Conservation (phyloP, 2,113 vertebrate species). For the Myodes glareolus region DNA sequence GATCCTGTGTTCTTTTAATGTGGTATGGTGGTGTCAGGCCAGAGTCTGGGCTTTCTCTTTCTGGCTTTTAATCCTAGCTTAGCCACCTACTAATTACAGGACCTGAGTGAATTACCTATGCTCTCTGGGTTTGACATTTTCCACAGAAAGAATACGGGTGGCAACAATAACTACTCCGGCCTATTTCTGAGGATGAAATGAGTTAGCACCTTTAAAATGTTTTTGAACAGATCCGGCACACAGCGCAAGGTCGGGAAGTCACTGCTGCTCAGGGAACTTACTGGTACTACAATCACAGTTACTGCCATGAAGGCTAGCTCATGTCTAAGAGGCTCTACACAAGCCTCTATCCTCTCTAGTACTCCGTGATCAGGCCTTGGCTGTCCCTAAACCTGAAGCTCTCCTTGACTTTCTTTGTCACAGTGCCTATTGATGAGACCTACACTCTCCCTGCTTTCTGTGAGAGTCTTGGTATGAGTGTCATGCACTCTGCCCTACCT, state of each 20-base stretch:
- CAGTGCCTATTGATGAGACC: no score
- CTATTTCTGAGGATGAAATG: neutral
- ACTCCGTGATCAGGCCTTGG: neutral
- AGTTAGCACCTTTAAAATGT: neutral
- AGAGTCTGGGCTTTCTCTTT: neutral
- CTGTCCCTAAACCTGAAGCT: neutral
- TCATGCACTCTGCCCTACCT: no score
- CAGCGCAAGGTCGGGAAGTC: neutral
- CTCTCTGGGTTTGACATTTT: neutral
- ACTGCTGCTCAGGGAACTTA: neutral
- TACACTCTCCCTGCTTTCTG: rapidly evolving
- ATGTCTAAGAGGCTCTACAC: neutral
- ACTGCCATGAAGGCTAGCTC: neutral
- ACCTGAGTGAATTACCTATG: neutral
- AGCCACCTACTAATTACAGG: neutral
- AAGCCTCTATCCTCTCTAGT: neutral
- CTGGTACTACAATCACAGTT: neutral
- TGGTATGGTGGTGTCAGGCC: neutral
- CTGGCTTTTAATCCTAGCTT: neutral
- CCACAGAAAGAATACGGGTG: neutral
- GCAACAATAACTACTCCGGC: neutral
- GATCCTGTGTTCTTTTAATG: neutral
- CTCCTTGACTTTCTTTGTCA: neutral
- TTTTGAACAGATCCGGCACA: no score
- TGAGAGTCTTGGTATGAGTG: neutral